phyloP scores from a whole-genome alignment of 2,888 invertebrate genomes.

The Horisme vitalbata region DNA sequence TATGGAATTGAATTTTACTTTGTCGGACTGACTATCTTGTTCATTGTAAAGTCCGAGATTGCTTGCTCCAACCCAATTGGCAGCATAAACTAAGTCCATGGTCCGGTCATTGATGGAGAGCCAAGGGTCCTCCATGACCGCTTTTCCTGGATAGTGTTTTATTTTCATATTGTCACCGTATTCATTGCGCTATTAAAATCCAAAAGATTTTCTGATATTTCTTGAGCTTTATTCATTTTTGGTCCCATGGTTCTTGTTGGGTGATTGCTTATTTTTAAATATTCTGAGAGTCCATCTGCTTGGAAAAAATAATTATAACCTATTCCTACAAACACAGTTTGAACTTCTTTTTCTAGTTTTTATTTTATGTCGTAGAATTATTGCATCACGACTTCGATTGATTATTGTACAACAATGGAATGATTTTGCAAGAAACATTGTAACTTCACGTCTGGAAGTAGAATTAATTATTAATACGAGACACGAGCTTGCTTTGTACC shows the following conservation, averaged over 20 bases:
- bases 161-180: constrained; percentile 87
- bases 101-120: constrained; percentile 86
- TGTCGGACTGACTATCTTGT: constrained; percentile 58
- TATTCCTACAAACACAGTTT: constrained; percentile 39
- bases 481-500: constrained; percentile 31
- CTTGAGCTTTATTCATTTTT: constrained; percentile 27
- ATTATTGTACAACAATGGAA: constrained; percentile 45
- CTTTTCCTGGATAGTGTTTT: constrained; percentile 92
- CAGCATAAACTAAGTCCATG: constrained; percentile 91
- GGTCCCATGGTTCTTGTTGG: constrained; percentile 50
- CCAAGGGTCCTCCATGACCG: constrained; percentile 89
- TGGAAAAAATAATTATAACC: not conserved
- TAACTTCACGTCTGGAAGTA: constrained; percentile 33
- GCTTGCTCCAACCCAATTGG: constrained; percentile 91
- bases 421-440: constrained; percentile 42
- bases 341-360: constrained; percentile 19
- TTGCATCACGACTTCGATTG: constrained; percentile 37
- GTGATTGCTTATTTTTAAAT: constrained; percentile 3
- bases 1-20: constrained; percentile 71
- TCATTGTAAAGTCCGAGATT: constrained; percentile 74
- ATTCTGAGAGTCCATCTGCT: constrained; percentile 1
- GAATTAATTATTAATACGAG: constrained; percentile 27
- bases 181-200: not conserved
- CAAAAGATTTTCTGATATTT: constrained; percentile 1
- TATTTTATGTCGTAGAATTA: constrained; percentile 11